Base-by-base conservation (phyloP, 2,888 invertebrate genomes). In the Sicus ferrugineus region DNA sequence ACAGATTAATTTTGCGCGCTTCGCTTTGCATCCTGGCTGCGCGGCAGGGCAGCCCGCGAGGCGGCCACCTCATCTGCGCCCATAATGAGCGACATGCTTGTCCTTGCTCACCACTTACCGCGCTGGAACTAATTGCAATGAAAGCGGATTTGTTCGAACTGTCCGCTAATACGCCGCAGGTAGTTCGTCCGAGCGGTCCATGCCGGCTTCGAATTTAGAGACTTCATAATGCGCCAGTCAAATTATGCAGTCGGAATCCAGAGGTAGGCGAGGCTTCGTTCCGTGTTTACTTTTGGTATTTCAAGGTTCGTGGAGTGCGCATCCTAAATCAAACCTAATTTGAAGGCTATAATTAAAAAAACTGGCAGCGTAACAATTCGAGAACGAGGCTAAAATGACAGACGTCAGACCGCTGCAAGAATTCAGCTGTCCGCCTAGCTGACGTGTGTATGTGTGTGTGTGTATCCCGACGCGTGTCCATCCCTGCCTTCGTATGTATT, bases 321-420 rank as follows among this genome's bases (percentile, higher is more conserved):
- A 66, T 73, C 75, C 75, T 72, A 74, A 74, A 75, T 75, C 76
- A 76, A 75, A 74, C 70, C 69, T 72, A 74, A 76, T 75, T 74
- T 75, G 73, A 76, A 73, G 74, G 73, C 70, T 70, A 72, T 76
- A 75, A 76, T 74, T 74, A 74, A 76, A 76, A 70, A 70, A 68
- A 68, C n/a, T 38, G 30, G 50, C 31, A 56, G n/a, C 23, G 14
- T 11, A 48, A 64, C 66, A 26, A 31, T 23, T 48, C 61, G 46
- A 68, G 6, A 68, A 19, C 31, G 30, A 63, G 69, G 66, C 19
- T 42, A 38, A 34, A 67, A 67, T 67, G 67, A 58, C 59, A 67
- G 58, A 59, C 67, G 59, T 59, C 67, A 67, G 56, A 21, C 31
- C 42, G 38, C 66, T 42, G 38, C 31, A n/a, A 31, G 65, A 23